Percentiles rank a stretch among this genome's conserved stretches.
Evolutionary conservation across 1,140 invertebrate genomes (phyloP).

Genomic region (Cyrtorhinus lividipennis): DNA sequence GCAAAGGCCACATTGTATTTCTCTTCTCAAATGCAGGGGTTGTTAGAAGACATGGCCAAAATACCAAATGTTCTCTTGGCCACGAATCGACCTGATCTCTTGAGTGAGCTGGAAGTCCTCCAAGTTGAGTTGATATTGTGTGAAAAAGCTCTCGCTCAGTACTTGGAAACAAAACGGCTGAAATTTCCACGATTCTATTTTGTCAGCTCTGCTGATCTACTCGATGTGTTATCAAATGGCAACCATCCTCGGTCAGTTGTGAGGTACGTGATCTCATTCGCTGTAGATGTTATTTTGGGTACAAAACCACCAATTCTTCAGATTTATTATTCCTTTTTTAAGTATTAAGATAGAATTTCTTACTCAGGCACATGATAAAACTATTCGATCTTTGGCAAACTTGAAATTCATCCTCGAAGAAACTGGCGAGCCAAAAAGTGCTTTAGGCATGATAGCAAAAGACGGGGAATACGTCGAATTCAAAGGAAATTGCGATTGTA

Average conservation of each 20-base stretch:
- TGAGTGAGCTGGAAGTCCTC: conserved; percentile 58
- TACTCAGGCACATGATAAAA: conserved; percentile 80
- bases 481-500: conserved; percentile 52
- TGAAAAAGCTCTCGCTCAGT: conserved; percentile 92
- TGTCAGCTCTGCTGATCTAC: conserved; percentile 87
- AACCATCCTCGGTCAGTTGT: conserved; percentile 76
- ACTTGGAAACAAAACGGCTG: conserved; percentile 90
- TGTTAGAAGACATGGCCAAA: conserved; percentile 53
- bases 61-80: conserved; percentile 76
- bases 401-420: conserved; percentile 56
- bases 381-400: conserved; percentile 84
- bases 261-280: conserved; percentile 26
- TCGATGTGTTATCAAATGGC: conserved; percentile 91
- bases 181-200: conserved; percentile 98
- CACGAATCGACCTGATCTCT: conserved; percentile 71
- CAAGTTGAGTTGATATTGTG: conserved; percentile 80
- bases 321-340: too few species aligned
- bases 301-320: too few species aligned
- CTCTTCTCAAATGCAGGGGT: too few species aligned
- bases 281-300: too few species aligned
- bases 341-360: too few species aligned
- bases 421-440: conserved; percentile 32
- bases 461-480: conserved; percentile 88
- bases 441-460: conserved; percentile 80
- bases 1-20: too few species aligned